Conservation (phyloP, 2,113 vertebrate species). For the Bubo scandiacus region DNA sequence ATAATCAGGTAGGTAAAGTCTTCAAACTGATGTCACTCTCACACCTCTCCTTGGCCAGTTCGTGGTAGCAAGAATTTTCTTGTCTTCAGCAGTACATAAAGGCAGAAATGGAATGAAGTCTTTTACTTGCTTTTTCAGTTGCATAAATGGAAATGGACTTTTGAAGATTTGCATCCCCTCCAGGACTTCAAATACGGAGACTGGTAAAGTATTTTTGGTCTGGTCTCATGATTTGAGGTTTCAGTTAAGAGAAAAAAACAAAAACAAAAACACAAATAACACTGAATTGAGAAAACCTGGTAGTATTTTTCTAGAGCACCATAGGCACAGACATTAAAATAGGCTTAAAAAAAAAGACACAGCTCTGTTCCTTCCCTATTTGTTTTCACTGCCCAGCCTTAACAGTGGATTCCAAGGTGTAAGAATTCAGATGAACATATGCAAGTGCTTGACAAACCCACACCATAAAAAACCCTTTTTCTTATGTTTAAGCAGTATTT, state of each 20-base stretch:
- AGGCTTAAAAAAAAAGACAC: neutral
- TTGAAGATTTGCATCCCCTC: neutral
- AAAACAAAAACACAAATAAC: neutral
- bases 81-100: neutral
- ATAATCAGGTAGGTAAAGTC: neutral
- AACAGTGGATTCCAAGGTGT: neutral
- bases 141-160: neutral
- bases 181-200: neutral
- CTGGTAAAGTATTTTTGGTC: neutral
- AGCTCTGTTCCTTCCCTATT: neutral
- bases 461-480: neutral
- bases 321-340: neutral
- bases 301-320: neutral
- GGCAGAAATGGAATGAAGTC: neutral
- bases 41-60: neutral
- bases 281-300: neutral
- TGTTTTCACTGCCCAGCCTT: neutral
- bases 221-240: neutral
- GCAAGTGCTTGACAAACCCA: fast-evolving
- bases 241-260: neutral
- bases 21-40: neutral
- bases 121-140: neutral
- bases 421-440: neutral
- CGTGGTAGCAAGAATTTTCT: neutral
- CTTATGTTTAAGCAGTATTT: neutral